phyloP scores from a whole-genome alignment of 1,140 invertebrate species.

The Drosophila burlai region DNA sequence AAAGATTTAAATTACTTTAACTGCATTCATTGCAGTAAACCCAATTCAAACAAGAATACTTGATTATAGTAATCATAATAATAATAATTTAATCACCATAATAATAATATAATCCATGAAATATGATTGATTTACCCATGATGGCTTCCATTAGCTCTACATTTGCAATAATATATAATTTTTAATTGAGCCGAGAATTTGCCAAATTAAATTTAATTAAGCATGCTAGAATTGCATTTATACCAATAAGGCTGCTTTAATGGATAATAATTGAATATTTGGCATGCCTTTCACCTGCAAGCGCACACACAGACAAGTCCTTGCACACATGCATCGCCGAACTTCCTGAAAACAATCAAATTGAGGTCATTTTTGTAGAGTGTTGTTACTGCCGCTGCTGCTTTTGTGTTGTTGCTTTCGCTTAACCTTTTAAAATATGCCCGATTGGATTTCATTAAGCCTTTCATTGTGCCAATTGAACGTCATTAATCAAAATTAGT shows the following conservation, averaged over 20 bases:
- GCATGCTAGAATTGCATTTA: conserved; percentile 65
- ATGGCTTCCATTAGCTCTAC: not conserved
- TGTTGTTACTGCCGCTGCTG: conserved; percentile 33
- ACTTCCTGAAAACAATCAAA: conserved; percentile 62
- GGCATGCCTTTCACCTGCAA: conserved; percentile 45
- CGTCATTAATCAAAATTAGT: conserved; percentile 32
- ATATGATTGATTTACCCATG: not conserved
- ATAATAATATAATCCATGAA: not conserved
- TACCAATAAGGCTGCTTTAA: conserved; percentile 70
- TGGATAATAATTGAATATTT: conserved; percentile 78
- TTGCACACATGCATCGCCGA: conserved; percentile 35
- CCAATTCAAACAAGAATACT: not conserved
- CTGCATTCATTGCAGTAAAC: not conserved
- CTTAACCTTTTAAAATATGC: conserved; percentile 37
- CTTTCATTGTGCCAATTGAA: conserved; percentile 11
- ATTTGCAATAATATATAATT: not conserved
- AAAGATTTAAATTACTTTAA: not conserved
- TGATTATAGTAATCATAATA: too few species aligned
- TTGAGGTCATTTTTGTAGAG: conserved; percentile 61
- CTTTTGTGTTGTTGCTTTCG: conserved; percentile 14
- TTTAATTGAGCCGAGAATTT: conserved; percentile 28
- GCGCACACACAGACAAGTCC: conserved; percentile 17
- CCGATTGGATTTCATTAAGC: conserved; percentile 45
- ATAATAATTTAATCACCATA: not conserved
- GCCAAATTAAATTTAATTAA: conserved; percentile 71